These are phyloP conservation scores for Bettongia penicillata DNA, from an alignment of 2,113 vertebrate genomes.

Conservation along the genomic window DNA sequence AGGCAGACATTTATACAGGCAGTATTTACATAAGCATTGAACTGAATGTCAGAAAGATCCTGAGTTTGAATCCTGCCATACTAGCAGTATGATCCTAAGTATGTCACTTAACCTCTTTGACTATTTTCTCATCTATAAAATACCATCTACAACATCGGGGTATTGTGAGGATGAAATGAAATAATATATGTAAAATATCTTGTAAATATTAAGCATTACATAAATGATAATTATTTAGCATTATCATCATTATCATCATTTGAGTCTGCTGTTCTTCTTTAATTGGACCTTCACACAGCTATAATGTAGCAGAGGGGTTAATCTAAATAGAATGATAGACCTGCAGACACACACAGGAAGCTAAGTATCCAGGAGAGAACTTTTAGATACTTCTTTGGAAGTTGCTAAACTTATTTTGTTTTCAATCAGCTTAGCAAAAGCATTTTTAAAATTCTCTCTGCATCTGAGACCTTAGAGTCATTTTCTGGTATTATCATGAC, in stretches of 20 bases:
- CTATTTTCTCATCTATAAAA: background rate
- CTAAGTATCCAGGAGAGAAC: background rate
- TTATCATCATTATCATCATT: background rate
- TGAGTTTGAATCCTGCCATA: background rate
- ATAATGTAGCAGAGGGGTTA: background rate
- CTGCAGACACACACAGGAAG: background rate
- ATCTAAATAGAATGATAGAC: background rate
- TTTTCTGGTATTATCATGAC: background rate
- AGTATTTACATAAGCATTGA: background rate
- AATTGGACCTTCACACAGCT: background rate
- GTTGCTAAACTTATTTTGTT: conserved; percentile 34
- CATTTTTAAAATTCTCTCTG: background rate
- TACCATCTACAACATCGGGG: background rate
- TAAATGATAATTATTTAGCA: background rate
- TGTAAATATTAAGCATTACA: background rate
- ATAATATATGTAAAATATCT: background rate
- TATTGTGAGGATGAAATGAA: background rate
- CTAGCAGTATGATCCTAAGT: background rate
- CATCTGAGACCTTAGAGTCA: background rate
- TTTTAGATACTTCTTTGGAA: background rate
- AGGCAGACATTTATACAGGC: background rate
- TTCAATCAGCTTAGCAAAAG: conserved; percentile 10
- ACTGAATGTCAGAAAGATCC: background rate
- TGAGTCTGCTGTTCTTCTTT: background rate
- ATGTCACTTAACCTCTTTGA: background rate